Conservation (phyloP, 2,888 invertebrate genomes). For the Drosophila sordidula region DNA sequence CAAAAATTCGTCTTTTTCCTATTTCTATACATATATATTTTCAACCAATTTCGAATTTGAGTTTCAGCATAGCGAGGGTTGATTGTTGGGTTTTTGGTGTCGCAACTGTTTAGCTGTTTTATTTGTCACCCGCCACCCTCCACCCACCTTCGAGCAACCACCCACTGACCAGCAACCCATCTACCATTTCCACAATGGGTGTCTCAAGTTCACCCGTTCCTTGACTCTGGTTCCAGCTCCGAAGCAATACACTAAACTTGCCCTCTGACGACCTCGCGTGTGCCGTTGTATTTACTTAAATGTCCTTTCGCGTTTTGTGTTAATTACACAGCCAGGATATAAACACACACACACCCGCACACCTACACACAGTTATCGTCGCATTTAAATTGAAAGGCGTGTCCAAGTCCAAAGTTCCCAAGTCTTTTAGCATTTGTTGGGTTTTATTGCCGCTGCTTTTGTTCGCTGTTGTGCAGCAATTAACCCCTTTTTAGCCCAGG, state of each 20-base stretch:
- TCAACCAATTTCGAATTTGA: slow-evolving; percentile 54
- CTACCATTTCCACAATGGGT: slow-evolving; percentile 26
- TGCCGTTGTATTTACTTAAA: slow-evolving; percentile 64
- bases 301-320: slow-evolving; percentile 72
- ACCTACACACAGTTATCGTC: slow-evolving; percentile 45
- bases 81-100: slow-evolving; percentile 43
- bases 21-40: slow-evolving; percentile 33
- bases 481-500: slow-evolving; percentile 67
- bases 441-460: slow-evolving; percentile 53
- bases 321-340: slow-evolving; percentile 58
- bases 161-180: slow-evolving; percentile 18
- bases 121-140: slow-evolving; percentile 45
- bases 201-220: slow-evolving; percentile 51
- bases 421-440: slow-evolving; percentile 42
- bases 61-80: slow-evolving; percentile 52
- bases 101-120: slow-evolving; percentile 63
- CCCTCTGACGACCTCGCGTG: slow-evolving; percentile 61
- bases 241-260: slow-evolving; percentile 14
- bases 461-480: slow-evolving; percentile 57
- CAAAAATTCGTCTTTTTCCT: slow-evolving; percentile 59
- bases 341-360: slow-evolving; percentile 17
- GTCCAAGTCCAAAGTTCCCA: slow-evolving; percentile 56
- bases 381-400: slow-evolving; percentile 77
- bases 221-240: slow-evolving; percentile 11
- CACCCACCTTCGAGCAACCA: slow-evolving; percentile 8